Conservation (phyloP, 2,888 invertebrate genomes). For the Stratiomys singularior region DNA sequence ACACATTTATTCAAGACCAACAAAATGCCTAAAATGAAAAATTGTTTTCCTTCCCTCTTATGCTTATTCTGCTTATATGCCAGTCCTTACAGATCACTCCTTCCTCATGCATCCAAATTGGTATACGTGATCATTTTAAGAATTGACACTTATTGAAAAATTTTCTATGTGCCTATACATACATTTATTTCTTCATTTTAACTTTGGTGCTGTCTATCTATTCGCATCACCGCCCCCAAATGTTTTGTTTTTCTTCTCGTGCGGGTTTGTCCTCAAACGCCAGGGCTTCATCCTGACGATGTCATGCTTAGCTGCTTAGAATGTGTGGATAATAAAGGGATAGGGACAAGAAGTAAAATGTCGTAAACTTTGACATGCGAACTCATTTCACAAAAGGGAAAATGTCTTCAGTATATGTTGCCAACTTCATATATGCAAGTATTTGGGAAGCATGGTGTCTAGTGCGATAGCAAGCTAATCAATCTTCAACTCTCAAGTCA, state of each 20-base stretch:
- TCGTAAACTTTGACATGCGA: conserved; percentile 21
- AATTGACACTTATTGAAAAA: too few relatives aligned
- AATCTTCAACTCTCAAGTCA: conserved; percentile 20
- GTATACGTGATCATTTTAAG: background rate
- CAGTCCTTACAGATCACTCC: background rate
- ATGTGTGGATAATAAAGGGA: too few relatives aligned
- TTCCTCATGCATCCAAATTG: conserved; percentile 1
- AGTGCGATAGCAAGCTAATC: conserved; percentile 23
- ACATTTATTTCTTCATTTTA: too few relatives aligned
- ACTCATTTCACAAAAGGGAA: background rate
- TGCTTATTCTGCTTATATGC: background rate
- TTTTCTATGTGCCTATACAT: conserved; percentile 7
- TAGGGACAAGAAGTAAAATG: background rate
- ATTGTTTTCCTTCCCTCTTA: background rate
- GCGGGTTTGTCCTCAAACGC: too few relatives aligned
- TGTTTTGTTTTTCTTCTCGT: too few relatives aligned
- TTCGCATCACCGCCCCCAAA: background rate
- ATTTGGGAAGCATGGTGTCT: background rate
- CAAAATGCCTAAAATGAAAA: background rate
- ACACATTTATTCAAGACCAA: background rate
- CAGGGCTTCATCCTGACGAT: too few relatives aligned
- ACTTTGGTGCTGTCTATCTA: background rate
- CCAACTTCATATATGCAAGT: conserved; percentile 29
- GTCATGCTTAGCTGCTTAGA: too few relatives aligned
- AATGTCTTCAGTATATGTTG: background rate